These are phyloP conservation scores for Tanypteryx hageni DNA, from an alignment of 2,888 invertebrate species.

Conservation along the genomic window DNA sequence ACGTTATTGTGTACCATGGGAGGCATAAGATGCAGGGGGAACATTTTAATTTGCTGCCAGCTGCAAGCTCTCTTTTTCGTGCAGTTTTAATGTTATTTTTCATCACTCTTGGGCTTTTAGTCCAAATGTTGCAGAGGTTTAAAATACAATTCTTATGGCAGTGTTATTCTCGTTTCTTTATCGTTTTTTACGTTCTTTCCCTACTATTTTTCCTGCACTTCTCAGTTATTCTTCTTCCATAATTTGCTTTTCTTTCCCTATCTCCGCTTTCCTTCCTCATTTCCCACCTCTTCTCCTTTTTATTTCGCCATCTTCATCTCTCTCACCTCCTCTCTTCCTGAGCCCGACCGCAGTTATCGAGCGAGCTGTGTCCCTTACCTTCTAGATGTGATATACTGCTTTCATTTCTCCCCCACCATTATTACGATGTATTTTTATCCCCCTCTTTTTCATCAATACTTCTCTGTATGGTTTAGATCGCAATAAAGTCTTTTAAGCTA, in stretches of 20 bases:
- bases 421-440: slow-evolving; percentile 5
- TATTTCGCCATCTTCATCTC: neutral
- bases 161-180: neutral
- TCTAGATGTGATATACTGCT: neutral
- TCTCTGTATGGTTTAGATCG: neutral
- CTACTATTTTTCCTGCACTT: neutral
- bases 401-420: neutral
- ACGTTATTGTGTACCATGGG: too few relatives aligned
- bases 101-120: neutral
- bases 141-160: neutral
- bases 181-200: neutral
- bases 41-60: too few relatives aligned
- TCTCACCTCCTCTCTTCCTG: neutral
- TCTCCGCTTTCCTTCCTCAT: neutral
- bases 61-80: neutral
- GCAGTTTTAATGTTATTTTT: too few relatives aligned
- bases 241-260: neutral
- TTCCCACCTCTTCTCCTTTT: neutral
- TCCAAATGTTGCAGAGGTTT: neutral
- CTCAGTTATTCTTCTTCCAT: neutral
- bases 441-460: neutral
- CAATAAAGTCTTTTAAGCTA: neutral
- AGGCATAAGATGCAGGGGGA: too few relatives aligned
- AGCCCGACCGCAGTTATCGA: neutral
- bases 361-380: neutral